Conservation (phyloP, 2,888 invertebrate genomes). For the Heliconius erato region DNA sequence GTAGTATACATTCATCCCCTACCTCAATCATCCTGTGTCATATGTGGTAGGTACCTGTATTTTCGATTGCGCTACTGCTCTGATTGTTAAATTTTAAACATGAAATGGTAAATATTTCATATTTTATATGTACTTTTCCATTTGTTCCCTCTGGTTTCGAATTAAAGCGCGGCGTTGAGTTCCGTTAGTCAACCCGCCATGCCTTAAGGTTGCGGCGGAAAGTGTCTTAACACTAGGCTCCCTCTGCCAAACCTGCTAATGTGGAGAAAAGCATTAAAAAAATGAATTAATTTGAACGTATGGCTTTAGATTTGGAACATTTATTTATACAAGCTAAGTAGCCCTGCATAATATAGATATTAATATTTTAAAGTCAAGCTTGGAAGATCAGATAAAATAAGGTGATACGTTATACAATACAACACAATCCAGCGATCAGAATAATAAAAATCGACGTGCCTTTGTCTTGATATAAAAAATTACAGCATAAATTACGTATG, state of each 20-base stretch:
- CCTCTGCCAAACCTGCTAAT: no score
- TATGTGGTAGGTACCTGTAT: not conserved
- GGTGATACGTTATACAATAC: conserved; percentile 55
- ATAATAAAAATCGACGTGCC: conserved; percentile 66
- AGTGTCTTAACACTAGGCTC: no score
- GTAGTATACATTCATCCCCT: not conserved
- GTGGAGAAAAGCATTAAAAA: no score
- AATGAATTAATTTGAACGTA: not conserved
- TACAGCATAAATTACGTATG: conserved; percentile 26
- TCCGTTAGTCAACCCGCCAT: no score
- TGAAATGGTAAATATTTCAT: not conserved
- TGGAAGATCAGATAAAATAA: conserved; percentile 6
- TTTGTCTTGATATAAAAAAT: conserved; percentile 55
- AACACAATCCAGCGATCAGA: conserved; percentile 64
- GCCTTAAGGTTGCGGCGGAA: no score
- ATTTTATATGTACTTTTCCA: no score
- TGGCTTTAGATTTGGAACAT: not conserved
- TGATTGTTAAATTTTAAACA: not conserved
- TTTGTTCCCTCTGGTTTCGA: no score
- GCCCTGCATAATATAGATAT: not conserved
- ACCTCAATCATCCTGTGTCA: not conserved
- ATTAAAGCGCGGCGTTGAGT: no score
- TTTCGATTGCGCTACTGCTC: not conserved
- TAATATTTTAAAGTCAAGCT: not conserved
- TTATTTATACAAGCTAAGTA: not conserved